phyloP scores from a whole-genome alignment of 2,113 vertebrate species.

The Zapornia atra region DNA sequence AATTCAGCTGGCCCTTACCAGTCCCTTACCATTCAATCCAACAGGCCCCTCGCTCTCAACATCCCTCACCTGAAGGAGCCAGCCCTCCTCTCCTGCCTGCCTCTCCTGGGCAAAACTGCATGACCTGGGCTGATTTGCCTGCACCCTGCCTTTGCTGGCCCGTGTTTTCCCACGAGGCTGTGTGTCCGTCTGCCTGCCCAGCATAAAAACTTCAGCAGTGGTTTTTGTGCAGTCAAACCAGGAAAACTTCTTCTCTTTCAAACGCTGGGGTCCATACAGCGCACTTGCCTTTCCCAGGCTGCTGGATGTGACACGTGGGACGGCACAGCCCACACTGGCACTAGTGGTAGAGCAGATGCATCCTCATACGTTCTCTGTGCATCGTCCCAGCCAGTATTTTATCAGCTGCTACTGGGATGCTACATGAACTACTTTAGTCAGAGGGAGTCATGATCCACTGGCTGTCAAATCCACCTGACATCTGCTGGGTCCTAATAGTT shows the following conservation, averaged over 20 bases:
- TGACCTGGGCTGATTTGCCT: fast-evolving
- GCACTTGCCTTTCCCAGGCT: not conserved
- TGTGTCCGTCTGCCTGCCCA: not conserved
- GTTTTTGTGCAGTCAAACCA: not conserved
- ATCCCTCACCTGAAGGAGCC: not conserved
- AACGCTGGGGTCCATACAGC: fast-evolving
- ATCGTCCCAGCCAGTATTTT: not conserved
- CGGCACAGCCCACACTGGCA: not conserved
- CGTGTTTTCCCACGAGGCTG: not conserved
- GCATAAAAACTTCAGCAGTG: not conserved
- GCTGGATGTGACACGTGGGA: not conserved
- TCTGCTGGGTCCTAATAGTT: not conserved
- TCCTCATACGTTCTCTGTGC: not conserved
- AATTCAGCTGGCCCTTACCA: not conserved
- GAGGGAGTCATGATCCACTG: not conserved
- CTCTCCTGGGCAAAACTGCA: not conserved
- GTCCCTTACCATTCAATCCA: too few species aligned
- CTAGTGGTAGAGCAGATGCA: too few species aligned
- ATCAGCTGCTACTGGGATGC: not conserved
- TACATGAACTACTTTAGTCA: not conserved
- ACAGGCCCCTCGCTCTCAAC: fast-evolving
- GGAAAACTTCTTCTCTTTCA: not conserved
- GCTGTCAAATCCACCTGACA: not conserved
- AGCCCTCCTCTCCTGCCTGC: not conserved
- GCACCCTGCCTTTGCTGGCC: not conserved